Evolutionary conservation across 2,797 vertebrate genomes (phyloP), one percentile per base, ranked within the genome.

Genomic region (Furcifer pardalis): DNA sequence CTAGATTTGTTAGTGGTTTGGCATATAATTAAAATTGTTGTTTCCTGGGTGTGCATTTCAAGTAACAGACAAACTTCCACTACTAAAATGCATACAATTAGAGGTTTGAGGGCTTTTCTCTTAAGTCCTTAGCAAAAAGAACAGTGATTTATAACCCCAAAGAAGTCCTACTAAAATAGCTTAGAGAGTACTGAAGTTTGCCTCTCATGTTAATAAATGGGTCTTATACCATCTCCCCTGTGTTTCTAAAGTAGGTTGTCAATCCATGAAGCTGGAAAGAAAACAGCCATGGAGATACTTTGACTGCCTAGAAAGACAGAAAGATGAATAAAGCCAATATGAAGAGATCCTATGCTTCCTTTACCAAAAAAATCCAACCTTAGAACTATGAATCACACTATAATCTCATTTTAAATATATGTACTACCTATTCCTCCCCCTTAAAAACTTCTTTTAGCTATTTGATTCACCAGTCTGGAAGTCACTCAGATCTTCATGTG

Each of bases 81-180:
- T 35, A 76, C 44, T 75, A 66, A 74, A 65, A 76, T 83, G 32
- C 60, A 66, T 52, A 65, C 52, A 74, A 32, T 49, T 66, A 75
- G 7, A 60, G 9, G 60, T 83, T 52, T 52, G 46, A 76, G 19
- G 60, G 23, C 32, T 83, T 65, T 83, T 42, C 27, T 77, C 46
- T 42, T 19, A 49, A 66, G 35, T n/a, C 27, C 40, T 66, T 68
- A 46, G 4, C 32, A 68, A 42, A 83, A 77, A 77, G 46, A 37
- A 21, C 40, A 49, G 71, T n/a, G 37, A 35, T 75, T 74, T 65
- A 37, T 69, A 30, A 37, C 78, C 46, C 71, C 35, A 69, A 69
- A 77, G 46, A 32, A 68, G 19, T 9, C 21, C 62, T 52, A 21
- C 60, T 82, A 37, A 81, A 56, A 80, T 37, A 40, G 9, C 35